Conservation (phyloP, 2,888 invertebrate genomes). For the Auanema sp. region DNA sequence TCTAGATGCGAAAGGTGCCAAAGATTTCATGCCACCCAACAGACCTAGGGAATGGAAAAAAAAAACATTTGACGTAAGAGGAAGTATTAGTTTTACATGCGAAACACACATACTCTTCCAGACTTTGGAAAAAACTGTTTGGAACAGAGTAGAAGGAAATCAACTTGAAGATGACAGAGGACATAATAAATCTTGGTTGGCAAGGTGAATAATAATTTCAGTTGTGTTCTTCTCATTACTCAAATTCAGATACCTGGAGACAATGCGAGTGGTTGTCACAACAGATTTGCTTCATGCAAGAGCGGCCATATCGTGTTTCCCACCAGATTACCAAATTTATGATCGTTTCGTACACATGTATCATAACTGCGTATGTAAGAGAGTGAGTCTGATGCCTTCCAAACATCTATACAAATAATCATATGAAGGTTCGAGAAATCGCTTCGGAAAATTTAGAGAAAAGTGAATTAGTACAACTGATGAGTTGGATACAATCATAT, state of each 20-base stretch:
- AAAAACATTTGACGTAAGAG: conserved; percentile 34
- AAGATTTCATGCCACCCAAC: conserved; percentile 87
- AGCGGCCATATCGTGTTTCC: conserved; percentile 81
- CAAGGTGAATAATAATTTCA: conserved; percentile 28
- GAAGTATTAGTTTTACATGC: background rate
- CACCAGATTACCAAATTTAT: conserved; percentile 89
- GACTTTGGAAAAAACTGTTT: conserved; percentile 70
- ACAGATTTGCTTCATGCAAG: conserved; percentile 60
- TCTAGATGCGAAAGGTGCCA: conserved; percentile 75
- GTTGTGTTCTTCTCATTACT: conserved; percentile 1
- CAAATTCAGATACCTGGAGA: conserved; percentile 79
- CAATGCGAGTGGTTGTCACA: conserved; percentile 55
- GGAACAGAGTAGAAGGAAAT: conserved; percentile 81
- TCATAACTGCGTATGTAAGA: conserved; percentile 76
- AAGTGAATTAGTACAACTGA: conserved; percentile 90
- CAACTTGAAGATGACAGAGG: conserved; percentile 75
- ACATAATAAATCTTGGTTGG: conserved; percentile 92
- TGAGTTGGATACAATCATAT: conserved; percentile 93
- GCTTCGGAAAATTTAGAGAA: conserved; percentile 87
- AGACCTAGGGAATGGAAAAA: conserved; percentile 75
- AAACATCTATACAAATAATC: background rate
- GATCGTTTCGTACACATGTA: conserved; percentile 90
- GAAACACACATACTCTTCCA: conserved; percentile 64
- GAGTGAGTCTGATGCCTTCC: conserved; percentile 33
- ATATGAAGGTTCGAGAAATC: conserved; percentile 77